These are phyloP conservation scores for Microplitis demolitor DNA, from an alignment of 1,140 invertebrate genomes.

Conservation along the genomic window DNA sequence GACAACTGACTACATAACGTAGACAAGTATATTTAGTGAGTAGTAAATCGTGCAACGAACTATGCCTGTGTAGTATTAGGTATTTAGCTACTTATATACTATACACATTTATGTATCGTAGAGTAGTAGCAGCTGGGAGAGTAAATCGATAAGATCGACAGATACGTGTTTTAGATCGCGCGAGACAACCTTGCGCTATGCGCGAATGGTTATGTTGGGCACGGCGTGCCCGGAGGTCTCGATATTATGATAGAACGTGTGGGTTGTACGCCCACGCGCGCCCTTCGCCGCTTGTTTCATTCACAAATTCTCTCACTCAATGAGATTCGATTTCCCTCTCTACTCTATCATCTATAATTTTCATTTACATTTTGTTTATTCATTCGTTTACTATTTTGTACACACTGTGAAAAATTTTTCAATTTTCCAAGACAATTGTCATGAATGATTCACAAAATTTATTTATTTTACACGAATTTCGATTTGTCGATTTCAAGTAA, in stretches of 20 bases:
- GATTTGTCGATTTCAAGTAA: too few relatives aligned
- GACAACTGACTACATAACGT: background rate
- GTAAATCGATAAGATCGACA: slow-evolving; percentile 22
- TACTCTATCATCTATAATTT: background rate
- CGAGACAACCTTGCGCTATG: slow-evolving; percentile 40
- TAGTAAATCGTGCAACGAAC: background rate
- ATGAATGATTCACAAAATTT: too few relatives aligned
- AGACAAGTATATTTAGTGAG: background rate
- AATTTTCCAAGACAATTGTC: too few relatives aligned
- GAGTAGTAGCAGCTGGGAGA: slow-evolving; percentile 12
- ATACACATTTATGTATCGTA: background rate
- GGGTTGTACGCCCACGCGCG: slow-evolving; percentile 42
- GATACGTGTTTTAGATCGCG: slow-evolving; percentile 10
- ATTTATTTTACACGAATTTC: too few relatives aligned
- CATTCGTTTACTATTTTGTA: background rate
- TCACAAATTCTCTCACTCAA: slow-evolving; percentile 33
- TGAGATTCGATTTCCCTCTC: background rate
- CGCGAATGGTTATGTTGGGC: slow-evolving; percentile 32
- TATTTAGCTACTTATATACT: too few relatives aligned
- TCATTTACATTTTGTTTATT: background rate
- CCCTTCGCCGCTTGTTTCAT: slow-evolving; percentile 46
- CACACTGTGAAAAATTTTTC: too few relatives aligned
- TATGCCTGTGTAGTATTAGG: too few relatives aligned
- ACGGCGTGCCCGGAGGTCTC: slow-evolving; percentile 46
- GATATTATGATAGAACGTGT: slow-evolving; percentile 50